A percentile compares a stretch with the other conserved stretches of the same genome.
These are phyloP conservation scores for Limnephilus lunatus DNA, from an alignment of 2,888 invertebrate species.

Conservation along the genomic window DNA sequence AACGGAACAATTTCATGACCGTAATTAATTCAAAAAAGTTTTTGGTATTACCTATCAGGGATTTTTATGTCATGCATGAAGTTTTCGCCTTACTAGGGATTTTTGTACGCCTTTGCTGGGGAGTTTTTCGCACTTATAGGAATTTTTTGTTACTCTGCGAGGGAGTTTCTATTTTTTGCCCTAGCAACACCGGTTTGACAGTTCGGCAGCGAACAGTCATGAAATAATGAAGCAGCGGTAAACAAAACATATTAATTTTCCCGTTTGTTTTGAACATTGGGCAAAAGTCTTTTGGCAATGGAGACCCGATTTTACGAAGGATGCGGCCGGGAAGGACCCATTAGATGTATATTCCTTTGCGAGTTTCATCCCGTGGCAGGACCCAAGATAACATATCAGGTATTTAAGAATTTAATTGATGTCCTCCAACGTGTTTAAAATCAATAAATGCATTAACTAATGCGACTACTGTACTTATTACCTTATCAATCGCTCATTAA, in stretches of 20 bases:
- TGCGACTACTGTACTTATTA: neutral
- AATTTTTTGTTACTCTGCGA: too few species aligned
- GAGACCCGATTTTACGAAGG: constrained; percentile 79
- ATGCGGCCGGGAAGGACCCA: constrained; percentile 84
- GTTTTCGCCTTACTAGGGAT: too few species aligned
- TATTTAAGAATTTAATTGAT: constrained; percentile 69
- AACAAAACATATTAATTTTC: constrained; percentile 5
- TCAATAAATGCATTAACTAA: constrained; percentile 5
- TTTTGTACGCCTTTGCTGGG: too few species aligned
- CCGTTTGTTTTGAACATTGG: constrained; percentile 48
- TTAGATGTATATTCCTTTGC: constrained; percentile 89
- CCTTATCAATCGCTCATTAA: neutral
- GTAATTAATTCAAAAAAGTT: too few species aligned
- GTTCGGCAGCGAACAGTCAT: neutral
- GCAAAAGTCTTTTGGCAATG: constrained; percentile 68
- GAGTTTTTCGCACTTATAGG: too few species aligned
- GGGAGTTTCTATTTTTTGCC: too few species aligned
- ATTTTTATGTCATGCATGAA: too few species aligned
- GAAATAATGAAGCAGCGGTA: neutral
- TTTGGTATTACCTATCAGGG: too few species aligned
- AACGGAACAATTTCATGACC: too few species aligned
- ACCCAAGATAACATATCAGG: constrained; percentile 91
- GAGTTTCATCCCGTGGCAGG: constrained; percentile 88
- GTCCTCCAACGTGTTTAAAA: neutral
- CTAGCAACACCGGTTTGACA: neutral